phyloP scores from a whole-genome alignment of 2,113 vertebrate genomes.

The Anolis sagrei region DNA sequence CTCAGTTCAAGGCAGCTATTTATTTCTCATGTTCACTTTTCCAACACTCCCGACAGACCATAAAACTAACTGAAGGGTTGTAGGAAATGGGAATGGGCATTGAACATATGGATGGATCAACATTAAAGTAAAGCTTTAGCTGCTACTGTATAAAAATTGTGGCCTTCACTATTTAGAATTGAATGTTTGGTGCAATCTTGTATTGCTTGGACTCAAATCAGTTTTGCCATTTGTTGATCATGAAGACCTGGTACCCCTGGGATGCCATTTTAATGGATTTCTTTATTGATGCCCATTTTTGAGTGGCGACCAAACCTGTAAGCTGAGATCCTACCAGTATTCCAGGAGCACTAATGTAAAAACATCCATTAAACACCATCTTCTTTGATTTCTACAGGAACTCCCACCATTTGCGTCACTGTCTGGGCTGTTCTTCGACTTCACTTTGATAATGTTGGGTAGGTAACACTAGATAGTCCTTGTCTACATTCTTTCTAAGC shows the following conservation, averaged over 20 bases:
- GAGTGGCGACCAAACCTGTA: not conserved
- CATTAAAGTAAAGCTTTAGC: not conserved
- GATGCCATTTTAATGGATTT: too few species aligned
- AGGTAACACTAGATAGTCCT: slow-evolving; percentile 45
- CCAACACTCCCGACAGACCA: not conserved
- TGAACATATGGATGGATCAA: too few species aligned
- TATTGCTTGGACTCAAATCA: not conserved
- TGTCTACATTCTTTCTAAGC: not conserved
- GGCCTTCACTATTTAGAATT: not conserved
- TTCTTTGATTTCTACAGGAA: slow-evolving; percentile 78
- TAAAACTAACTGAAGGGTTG: not conserved
- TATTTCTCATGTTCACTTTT: too few species aligned
- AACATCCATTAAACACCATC: not conserved
- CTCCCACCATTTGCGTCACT: slow-evolving; percentile 95
- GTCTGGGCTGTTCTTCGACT: slow-evolving; percentile 94
- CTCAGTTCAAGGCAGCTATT: too few species aligned
- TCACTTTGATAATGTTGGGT: slow-evolving; percentile 93
- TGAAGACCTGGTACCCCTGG: not conserved
- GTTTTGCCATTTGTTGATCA: not conserved
- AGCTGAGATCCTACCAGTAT: not conserved
- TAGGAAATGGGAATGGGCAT: not conserved
- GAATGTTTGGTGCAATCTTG: not conserved
- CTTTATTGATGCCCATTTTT: too few species aligned
- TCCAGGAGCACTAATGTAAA: not conserved
- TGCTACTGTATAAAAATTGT: not conserved